Evolutionary conservation across 2,888 invertebrate genomes (phyloP).

Genomic region (Tenthredo distinguenda): DNA sequence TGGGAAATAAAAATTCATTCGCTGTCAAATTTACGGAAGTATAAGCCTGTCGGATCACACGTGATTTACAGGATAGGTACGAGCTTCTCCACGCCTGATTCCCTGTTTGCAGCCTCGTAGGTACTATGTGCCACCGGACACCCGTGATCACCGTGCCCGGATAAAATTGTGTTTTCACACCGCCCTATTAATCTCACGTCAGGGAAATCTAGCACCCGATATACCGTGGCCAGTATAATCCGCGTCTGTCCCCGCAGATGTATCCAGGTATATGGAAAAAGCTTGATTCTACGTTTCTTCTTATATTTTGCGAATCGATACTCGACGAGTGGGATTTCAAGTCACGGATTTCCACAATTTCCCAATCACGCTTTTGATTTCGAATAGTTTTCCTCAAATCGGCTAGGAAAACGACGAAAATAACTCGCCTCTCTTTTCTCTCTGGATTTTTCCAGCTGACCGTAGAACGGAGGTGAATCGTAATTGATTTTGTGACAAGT

Average conservation of each 20-base stretch:
- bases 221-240: not conserved
- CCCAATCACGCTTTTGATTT: not conserved
- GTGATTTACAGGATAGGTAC: constrained; percentile 42
- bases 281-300: too few relatives aligned
- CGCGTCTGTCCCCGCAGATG: not conserved
- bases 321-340: too few relatives aligned
- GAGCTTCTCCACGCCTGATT: constrained; percentile 6
- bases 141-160: constrained; percentile 35
- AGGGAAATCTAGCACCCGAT: constrained; percentile 43
- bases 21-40: constrained; percentile 49
- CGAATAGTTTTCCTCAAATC: not conserved
- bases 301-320: too few relatives aligned
- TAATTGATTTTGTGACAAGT: not conserved
- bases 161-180: constrained; percentile 54
- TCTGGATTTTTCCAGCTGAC: not conserved
- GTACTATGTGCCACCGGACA: constrained; percentile 12
- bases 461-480: not conserved
- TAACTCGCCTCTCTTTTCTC: not conserved
- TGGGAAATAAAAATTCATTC: constrained; percentile 51
- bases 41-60: constrained; percentile 49
- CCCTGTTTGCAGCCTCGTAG: constrained; percentile 11
- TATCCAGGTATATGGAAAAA: not conserved
- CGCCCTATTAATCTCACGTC: constrained; percentile 53
- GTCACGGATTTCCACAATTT: not conserved
- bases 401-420: not conserved